Evolutionary conservation across 1,140 invertebrate species (phyloP), one percentile per base, ranked within the genome.

Genomic region (Bombyx mori): DNA sequence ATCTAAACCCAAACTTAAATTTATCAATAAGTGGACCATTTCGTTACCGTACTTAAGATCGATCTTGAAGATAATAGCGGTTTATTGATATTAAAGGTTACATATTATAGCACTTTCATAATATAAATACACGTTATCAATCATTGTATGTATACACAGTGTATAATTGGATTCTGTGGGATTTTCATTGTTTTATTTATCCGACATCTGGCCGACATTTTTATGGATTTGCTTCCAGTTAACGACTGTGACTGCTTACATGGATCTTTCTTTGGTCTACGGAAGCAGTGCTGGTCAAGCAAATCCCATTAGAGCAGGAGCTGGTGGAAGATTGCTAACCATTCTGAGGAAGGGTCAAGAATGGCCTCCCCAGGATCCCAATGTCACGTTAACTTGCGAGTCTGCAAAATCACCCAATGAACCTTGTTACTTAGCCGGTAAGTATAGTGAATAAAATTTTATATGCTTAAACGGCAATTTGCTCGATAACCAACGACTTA

Each of bases 251-350:
- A 96, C 95, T 8, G 91, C 94, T 2, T 97, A 90, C 70, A 86
- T 98, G 87, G 97, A 98, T 75, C 88, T 94, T 8, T 97, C 96
- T 0, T 82, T 94, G 47, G 92, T 96, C 7, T 98, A 98, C 70
- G 96, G 96, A 2, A 94, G 93, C 44, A 92, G 82, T 18, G 87
- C 91, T 8, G 70, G 90, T 51, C 89, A 92, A 59, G 91, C 93
- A n/a, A 80, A 83, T 22, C 88, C 89, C 42, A 83, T 96, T 8
- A 87, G 95, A 7, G 89, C 92, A 22, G 89, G 90, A 58, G 75
- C 88, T 10, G 92, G 92, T 7, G 94, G 94, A 1, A 89, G 91
- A 46, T 82, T 94, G 65, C 88, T 84, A 42, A 92, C 89, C 42
- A 91, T 92, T 44, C 66, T 91, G 8, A 88, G 93, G 42, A 77